Evolutionary conservation across 2,797 vertebrate species (phyloP).

Genomic region (Anniella stebbinsi): DNA sequence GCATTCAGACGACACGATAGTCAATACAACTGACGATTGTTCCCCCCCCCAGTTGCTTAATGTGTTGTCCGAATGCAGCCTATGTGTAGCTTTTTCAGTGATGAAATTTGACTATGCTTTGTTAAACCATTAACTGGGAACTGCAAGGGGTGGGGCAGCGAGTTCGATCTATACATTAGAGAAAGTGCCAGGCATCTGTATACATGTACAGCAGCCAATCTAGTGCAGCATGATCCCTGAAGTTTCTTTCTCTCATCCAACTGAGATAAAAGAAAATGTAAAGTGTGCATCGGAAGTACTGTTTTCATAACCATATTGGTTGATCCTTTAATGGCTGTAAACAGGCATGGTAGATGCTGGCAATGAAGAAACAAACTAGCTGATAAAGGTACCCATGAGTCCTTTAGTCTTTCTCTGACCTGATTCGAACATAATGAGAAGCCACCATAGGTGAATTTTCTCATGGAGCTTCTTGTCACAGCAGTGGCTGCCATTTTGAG

Average conservation of each 20-base stretch:
- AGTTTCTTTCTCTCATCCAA: constrained; percentile 60
- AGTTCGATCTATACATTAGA: constrained; percentile 68
- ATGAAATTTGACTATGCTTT: constrained; percentile 46
- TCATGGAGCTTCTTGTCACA: too few species aligned
- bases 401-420: constrained; percentile 36
- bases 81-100: background rate
- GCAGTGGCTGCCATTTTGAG: too few species aligned
- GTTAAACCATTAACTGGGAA: constrained; percentile 38
- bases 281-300: constrained; percentile 56
- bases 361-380: constrained; percentile 59
- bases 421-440: too few species aligned
- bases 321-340: constrained; percentile 75
- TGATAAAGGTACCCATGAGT: constrained; percentile 55
- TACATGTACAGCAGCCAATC: constrained; percentile 4
- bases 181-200: constrained; percentile 45
- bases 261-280: constrained; percentile 62
- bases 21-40: too few species aligned
- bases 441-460: too few species aligned
- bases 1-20: too few species aligned
- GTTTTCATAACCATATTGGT: constrained; percentile 71
- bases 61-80: too few species aligned
- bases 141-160: background rate
- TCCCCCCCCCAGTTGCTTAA: too few species aligned
- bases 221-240: constrained; percentile 24
- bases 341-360: constrained; percentile 63